Evolutionary conservation across 2,797 vertebrate genomes (phyloP), one percentile per base, ranked within the genome.

Genomic region (Rhinoraja longicauda): DNA sequence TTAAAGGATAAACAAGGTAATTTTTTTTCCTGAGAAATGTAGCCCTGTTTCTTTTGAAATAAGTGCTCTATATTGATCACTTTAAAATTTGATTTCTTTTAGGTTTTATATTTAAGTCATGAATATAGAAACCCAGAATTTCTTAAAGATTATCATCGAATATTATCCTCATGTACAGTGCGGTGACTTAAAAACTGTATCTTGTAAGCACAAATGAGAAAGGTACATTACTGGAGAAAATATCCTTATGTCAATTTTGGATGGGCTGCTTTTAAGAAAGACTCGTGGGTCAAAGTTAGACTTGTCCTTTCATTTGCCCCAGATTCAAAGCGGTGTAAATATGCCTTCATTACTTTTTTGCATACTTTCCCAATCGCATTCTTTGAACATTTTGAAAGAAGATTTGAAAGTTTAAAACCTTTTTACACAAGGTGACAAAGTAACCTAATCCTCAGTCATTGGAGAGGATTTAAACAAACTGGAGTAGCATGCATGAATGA

Each of bases 21-120:
- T 91, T 73, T 92, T 75, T 92, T 92, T 92, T 75, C 29, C 19
- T 73, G 39, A 92, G 2, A 21, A 57, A 57, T 92, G 53, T 53
- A 53, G 24, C 39, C 53, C 36, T 53, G 26, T 92, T 92, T 92
- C 70, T 92, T 92, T 92, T 72, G 90, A 92, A 92, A 92, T 75
- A 39, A 91, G 39, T 92, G 90, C 26, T 92, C 6, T 59, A 59
- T 84, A n/a, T 92, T 75, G 39, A 53, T 92, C 90, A 57, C 15
- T 73, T 45, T 36, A 32, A 92, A n/a, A 73, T 29, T 10, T 88
- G 82, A 64, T 88, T 72, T 72, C 36, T 2, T 36, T 4, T 73
- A 84, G 29, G 26, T 92, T 75, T 92, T 92, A 53, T 75, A 29
- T 75, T 92, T n/a, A 75, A n/a, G 57, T 17, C 4, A 53, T 73